Percentiles rank a stretch among this genome's conserved stretches.
These are phyloP conservation scores for Eupithecia tripunctaria DNA, from an alignment of 2,888 invertebrate species.

Conservation along the genomic window DNA sequence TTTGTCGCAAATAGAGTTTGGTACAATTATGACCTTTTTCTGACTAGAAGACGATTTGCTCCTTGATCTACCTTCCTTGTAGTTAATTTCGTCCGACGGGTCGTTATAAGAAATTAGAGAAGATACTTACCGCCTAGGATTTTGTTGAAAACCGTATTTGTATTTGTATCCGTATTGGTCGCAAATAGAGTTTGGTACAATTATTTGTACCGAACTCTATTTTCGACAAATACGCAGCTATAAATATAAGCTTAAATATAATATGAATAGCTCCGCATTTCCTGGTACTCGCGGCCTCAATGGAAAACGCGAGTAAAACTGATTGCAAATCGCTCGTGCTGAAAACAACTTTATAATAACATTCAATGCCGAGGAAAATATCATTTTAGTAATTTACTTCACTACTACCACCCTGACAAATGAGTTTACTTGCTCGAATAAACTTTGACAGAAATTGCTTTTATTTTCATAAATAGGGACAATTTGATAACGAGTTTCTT, in stretches of 20 bases:
- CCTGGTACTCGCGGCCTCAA: conserved; percentile 39
- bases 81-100: background rate
- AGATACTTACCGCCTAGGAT: background rate
- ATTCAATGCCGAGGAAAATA: conserved; percentile 27
- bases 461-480: background rate
- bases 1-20: background rate
- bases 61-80: background rate
- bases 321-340: conserved; percentile 45
- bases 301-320: conserved; percentile 46
- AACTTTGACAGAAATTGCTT: conserved; percentile 43
- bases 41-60: too few species aligned
- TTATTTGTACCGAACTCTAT: too few species aligned
- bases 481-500: background rate
- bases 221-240: too few species aligned
- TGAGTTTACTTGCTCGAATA: conserved; percentile 41
- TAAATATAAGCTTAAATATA: too few species aligned
- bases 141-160: background rate
- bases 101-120: background rate
- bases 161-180: background rate
- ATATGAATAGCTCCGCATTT: background rate
- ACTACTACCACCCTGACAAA: conserved; percentile 28
- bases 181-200: background rate
- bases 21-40: too few species aligned
- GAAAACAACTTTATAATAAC: conserved; percentile 47
- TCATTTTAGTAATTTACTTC: conserved; percentile 25